Evolutionary conservation across 2,797 vertebrate genomes (phyloP), one percentile per base, ranked within the genome.

Genomic region (Florisuga fusca): DNA sequence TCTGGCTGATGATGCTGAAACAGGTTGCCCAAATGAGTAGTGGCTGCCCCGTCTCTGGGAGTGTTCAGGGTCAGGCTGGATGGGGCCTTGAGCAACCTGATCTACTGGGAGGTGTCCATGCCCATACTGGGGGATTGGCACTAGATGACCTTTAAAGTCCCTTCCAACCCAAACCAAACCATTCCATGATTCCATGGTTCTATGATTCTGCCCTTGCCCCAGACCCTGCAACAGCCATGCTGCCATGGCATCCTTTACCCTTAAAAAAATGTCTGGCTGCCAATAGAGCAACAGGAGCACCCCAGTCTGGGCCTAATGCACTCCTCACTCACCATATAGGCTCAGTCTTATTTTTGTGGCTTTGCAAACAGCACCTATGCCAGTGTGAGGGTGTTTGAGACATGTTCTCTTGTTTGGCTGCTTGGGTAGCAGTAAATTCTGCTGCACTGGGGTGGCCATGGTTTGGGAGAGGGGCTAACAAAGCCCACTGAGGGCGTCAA

Each of bases 401-500:
- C 1, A 2, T n/a, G 38, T 38, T 20, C 4, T 81, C 29, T 29
- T 58, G 15, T 62, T 61, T 43, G 77, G 31, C 61, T 48, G 38
- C 34, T 81, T 55, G n/a, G 25, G n/a, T n/a, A 72, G 54, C 22
- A 21, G 54, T 53, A 25, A 46, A 59, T 55, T 76, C 53, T 67
- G 53, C 15, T 71, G 53, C 33, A 22, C 1, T 5, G 8, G 41
- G 14, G 34, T 27, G 41, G 26, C 22, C 25, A 7, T 5, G 5
- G 43, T 23, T 18, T 77, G 54, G 13, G 66, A 46, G 25, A 51
- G n/a, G 9, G 26, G 21, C 15, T 21, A 34, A 23, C 9, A 31
- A 51, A 51, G n/a, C 41, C 0, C 1, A 48, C 0, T 0, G 31
- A 25, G 15, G 27, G 10, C 25, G 7, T 1, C 2, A 27, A 33